Evolutionary conservation across 2,113 vertebrate genomes (phyloP), one percentile per base, ranked within the genome.

Genomic region (Acrocephalus kingi): DNA sequence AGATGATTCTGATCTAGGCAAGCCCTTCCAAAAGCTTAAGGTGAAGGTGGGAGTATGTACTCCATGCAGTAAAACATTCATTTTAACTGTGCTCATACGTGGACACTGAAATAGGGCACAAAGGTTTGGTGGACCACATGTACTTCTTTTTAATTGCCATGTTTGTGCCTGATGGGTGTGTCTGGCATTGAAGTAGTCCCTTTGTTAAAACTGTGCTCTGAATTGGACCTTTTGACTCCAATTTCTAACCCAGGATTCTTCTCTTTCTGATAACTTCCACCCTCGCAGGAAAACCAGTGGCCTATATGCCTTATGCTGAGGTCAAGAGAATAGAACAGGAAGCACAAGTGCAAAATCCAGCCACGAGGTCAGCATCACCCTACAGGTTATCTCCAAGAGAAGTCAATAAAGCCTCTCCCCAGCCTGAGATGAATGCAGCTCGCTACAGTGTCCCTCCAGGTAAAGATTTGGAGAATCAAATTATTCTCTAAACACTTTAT

Each of bases 401-500:
- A 94, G 97, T 98, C 94, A 98, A 98, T 97, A 99, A 98, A 97
- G 98, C 98, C 84, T 98, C 98, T 49, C 98, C 98, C 46, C 98
- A 98, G 96, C 98, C 98, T 10, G 98, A 98, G 73, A 95, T 94
- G 98, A 98, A 97, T 80, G 85, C 98, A 87, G 96, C 98, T 74
- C 97, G 98, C 91, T 99, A 97, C 97, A 99, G 98, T 97, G 98
- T 99, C 97, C 98, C 98, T 1, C 99, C 99, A 99, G 99, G 99
- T 99, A 98, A 98, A 92, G 79, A 76, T 15, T 24, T 46, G 23
- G 28, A 71, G 31, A 46, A 49, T 63, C 17, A 66, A 84, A 66
- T 83, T 87, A 18, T 46, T 90, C 27, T 76, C 59, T 41, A 30
- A 87, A 63, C 20, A 18, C 3, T 83, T 62, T 6, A 13, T 76